Base-by-base conservation (phyloP, 2,888 invertebrate species). In the Hirudinaria manillensis region DNA sequence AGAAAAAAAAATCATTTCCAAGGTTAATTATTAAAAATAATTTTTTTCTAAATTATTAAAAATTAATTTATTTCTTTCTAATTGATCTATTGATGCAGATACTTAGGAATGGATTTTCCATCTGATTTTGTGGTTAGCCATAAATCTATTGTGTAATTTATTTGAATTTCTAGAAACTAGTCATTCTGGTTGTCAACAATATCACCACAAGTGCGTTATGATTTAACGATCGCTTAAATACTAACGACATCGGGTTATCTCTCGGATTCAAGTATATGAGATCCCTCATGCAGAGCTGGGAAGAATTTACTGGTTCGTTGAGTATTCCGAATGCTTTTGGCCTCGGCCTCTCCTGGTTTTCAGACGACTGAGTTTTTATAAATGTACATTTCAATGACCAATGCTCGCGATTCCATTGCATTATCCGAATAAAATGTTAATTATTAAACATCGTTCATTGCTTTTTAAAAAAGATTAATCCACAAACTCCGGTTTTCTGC, bases 241-340 rank as follows among this genome's bases (percentile, higher is more conserved):
- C 80, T 80, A 77, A 83, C 83, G 79, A 82, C 81, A 84, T 83
- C 16, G 82, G 83, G 75, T 84, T 85, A 61, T 78, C 80, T 0
- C 87, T 84, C 4, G 94, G 94, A 87, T 95, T 95, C 86, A 93
- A 94, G 86, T 91, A 93, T 81, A 95, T 93, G 74, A 94, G 89
- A 86, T 95, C 94, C 80, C 92, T 91, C 93, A 96, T 94, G 68
- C 92, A 94, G 79, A 95, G 88, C 75, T 84, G 85, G 27, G 80
- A 80, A 36, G 82, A 78, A 76, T 86, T 85, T 7, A 85, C 83
- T 13, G 83, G 83, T 27, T 80, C 77, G 27, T 70, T 70, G 24
- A 78, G 65, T 16, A 29, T 72, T 73, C 75, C 73, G 32, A 65
- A 13, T 21, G 51, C 53, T 61, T 76, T 38, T 10, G 65, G 70